A percentile compares a stretch with the other conserved stretches of the same genome.
Conservation (phyloP, 2,888 invertebrate genomes). For the Nomada ferruginata region DNA sequence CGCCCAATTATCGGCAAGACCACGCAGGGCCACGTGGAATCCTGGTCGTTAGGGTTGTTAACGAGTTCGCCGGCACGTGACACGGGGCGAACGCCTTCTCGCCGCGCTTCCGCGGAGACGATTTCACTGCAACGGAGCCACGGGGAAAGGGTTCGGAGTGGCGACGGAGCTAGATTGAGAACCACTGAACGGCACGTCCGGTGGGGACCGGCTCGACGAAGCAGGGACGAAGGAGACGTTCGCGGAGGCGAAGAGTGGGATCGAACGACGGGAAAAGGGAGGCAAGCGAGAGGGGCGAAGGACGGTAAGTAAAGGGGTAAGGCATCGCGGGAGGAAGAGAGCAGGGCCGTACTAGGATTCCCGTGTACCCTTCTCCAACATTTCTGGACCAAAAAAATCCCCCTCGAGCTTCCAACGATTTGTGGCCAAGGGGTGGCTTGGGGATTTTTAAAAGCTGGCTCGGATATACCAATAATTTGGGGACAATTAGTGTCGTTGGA, state of each 20-base stretch:
- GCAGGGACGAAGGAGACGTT: constrained; percentile 70
- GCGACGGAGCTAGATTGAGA: constrained; percentile 66
- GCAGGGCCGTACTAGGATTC: constrained; percentile 76
- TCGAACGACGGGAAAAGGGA: constrained; percentile 58
- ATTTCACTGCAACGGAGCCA: not conserved
- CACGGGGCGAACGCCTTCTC: constrained; percentile 63
- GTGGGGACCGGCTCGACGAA: constrained; percentile 72
- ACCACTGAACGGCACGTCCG: constrained; percentile 78
- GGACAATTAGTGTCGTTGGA: not conserved
- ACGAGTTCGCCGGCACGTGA: constrained; percentile 81
- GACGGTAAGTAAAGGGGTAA: constrained; percentile 60
- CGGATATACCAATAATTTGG: too few species aligned
- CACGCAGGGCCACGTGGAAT: constrained; percentile 79
- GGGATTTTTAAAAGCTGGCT: too few species aligned
- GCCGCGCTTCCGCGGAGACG: constrained; percentile 46
- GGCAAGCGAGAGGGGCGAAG: constrained; percentile 62
- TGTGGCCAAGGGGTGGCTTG: not conserved
- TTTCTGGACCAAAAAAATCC: not conserved
- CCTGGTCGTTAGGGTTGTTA: constrained; percentile 81
- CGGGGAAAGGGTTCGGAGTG: not conserved
- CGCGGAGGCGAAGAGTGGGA: constrained; percentile 56
- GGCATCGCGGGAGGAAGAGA: constrained; percentile 64
- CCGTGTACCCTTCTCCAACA: constrained; percentile 62
- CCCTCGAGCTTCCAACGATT: not conserved
- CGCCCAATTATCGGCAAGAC: constrained; percentile 79